Evolutionary conservation across 2,797 vertebrate genomes (phyloP).

Genomic region (Oreochromis mossambicus): DNA sequence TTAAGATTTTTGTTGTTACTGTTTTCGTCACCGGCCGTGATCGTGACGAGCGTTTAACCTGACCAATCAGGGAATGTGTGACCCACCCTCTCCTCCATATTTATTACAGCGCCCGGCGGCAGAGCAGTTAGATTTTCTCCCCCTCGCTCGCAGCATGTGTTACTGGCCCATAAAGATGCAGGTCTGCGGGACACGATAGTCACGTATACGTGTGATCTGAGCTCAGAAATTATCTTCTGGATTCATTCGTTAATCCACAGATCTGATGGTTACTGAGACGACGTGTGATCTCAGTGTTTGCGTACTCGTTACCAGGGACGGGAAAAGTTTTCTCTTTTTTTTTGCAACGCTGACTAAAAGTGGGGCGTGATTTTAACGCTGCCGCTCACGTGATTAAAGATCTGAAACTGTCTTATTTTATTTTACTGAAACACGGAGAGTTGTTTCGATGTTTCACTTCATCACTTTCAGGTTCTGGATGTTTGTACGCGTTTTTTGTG

Average conservation of each 20-base stretch:
- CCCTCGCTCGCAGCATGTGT: not conserved
- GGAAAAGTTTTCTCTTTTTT: not conserved
- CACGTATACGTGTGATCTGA: not conserved
- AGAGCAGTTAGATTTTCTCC: not conserved
- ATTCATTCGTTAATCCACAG: not conserved
- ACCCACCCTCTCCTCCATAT: not conserved
- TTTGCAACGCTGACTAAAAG: not conserved
- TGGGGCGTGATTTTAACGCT: not conserved
- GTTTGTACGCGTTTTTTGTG: not conserved
- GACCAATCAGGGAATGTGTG: not conserved
- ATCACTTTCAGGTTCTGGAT: not conserved
- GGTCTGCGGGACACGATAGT: not conserved
- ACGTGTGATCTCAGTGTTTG: not conserved
- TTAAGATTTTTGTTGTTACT: not conserved
- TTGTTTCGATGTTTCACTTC: not conserved
- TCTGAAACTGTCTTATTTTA: not conserved
- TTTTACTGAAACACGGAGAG: not conserved
- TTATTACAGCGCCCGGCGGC: not conserved
- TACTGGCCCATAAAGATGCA: constrained; percentile 46
- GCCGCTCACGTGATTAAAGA: not conserved
- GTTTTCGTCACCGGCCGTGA: not conserved
- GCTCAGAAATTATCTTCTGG: not conserved
- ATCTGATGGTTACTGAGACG: not conserved
- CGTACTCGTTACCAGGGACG: not conserved
- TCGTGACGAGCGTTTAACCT: not conserved